phyloP scores from a whole-genome alignment of 1,140 invertebrate genomes.

The Patella vulgata region DNA sequence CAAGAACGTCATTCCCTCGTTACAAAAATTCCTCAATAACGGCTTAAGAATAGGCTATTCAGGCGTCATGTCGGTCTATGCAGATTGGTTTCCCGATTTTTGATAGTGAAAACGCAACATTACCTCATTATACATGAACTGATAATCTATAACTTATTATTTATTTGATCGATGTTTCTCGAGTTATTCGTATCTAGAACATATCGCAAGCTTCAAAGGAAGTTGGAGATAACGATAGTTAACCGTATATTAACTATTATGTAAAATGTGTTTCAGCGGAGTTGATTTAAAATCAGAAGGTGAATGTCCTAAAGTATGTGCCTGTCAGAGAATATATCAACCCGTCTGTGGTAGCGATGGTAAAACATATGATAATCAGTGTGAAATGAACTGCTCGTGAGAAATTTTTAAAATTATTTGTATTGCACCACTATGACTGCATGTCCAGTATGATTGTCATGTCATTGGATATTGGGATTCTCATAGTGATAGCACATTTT shows the following conservation, averaged over 20 bases:
- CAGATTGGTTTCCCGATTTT: conserved; percentile 77
- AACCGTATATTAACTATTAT: too few species aligned
- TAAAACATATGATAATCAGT: conserved; percentile 79
- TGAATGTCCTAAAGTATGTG: conserved; percentile 16
- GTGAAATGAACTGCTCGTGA: conserved; percentile 71
- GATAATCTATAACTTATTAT: too few species aligned
- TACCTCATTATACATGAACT: conserved; percentile 75
- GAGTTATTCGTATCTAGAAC: conserved; percentile 57
- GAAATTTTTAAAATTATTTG: too few species aligned
- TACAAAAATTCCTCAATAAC: neutral
- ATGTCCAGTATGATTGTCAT: too few species aligned
- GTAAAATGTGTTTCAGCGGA: too few species aligned
- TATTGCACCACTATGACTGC: too few species aligned
- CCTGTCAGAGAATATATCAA: conserved; percentile 27
- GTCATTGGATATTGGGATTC: too few species aligned
- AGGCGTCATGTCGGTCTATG: conserved; percentile 28
- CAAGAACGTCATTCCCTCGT: conserved; percentile 3
- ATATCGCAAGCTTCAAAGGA: too few species aligned
- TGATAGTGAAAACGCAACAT: conserved; percentile 73
- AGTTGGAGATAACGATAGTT: too few species aligned
- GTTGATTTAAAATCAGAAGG: conserved; percentile 14
- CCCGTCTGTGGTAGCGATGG: conserved; percentile 81
- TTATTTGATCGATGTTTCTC: too few species aligned
- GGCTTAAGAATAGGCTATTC: conserved; percentile 9
- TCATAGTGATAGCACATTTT: too few species aligned